Percentiles rank a stretch among this genome's conserved stretches.
Evolutionary conservation across 2,797 vertebrate species (phyloP).

Genomic region (Holocentrus rufus): DNA sequence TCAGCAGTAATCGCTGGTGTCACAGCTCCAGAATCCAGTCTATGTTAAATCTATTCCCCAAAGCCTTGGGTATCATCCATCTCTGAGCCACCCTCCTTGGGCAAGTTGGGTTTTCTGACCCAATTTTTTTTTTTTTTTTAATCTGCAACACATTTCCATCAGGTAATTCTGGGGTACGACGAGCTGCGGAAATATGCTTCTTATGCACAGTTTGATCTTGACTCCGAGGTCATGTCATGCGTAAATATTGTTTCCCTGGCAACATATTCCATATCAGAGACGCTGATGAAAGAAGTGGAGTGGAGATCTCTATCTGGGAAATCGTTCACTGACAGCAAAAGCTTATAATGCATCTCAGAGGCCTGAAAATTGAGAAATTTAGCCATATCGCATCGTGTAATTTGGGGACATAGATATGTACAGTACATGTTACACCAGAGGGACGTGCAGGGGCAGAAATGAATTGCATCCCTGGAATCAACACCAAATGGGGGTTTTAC

Average conservation of each 20-base stretch:
- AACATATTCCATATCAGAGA: conserved; percentile 66
- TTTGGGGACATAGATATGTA: background rate
- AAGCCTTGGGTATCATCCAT: conserved; percentile 60
- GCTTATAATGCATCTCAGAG: conserved; percentile 40
- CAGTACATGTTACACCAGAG: background rate
- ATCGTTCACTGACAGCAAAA: conserved; percentile 41
- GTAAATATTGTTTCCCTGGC: conserved; percentile 68
- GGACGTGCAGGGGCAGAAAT: background rate
- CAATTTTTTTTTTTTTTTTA: conserved; percentile 21
- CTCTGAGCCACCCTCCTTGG: conserved; percentile 37
- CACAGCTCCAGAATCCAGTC: conserved; percentile 50
- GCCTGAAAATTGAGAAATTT: conserved; percentile 7
- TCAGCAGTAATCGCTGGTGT: conserved; percentile 56
- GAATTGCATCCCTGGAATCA: too few relatives aligned
- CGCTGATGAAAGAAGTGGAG: conserved; percentile 49
- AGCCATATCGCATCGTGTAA: background rate
- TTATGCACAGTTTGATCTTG: conserved; percentile 59
- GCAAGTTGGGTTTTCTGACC: conserved; percentile 54
- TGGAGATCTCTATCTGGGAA: conserved; percentile 52
- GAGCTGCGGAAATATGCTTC: conserved; percentile 48
- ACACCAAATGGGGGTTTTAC: too few relatives aligned
- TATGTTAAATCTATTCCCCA: conserved; percentile 48
- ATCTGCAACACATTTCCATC: conserved; percentile 49
- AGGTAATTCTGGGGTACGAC: conserved; percentile 31
- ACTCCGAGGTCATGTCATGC: conserved; percentile 63